Base-by-base conservation (phyloP, 2,888 invertebrate genomes). In the Nephrocerus scutellatus region DNA sequence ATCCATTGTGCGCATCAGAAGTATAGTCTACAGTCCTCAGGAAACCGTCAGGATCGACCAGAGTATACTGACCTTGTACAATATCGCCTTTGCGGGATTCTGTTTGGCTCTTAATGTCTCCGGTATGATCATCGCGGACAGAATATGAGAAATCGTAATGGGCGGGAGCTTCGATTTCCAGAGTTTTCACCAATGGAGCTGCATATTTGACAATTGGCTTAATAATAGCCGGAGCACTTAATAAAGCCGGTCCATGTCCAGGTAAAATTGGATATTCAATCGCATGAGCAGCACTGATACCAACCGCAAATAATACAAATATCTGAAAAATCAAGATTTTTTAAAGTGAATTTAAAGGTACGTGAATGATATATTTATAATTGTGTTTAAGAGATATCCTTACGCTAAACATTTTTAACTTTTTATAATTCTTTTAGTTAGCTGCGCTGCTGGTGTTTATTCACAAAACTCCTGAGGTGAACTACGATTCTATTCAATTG, bases 11-110 rank as follows among this genome's bases (percentile, higher is more conserved):
- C 18, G 69, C 65, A 57, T 74, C 74, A 29, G 74, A 72, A 30
- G 71, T 70, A 55, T 75, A 75, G 46, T 74, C 72, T 25, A 75
- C 74, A 30, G 67, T 71, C 43, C 74, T 67, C 46, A 69, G 66
- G 46, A 64, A 70, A 21, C 74, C 74, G 59, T 74, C 74, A 44
- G 74, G 57, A 53, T 74, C 74, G 45, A 74, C 58, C 29, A 74
- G 57, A 7, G 71, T 68, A 55, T 74, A 74, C 54, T 70, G 68
- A 10, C 74, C 74, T 35, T 73, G 70, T 13, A 74, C 72, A 42
- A 66, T 61, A 49, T 74, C 74, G 26, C 73, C 74, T 49, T 70
- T 66, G 36, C 74, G 70, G 3, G 70, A 62, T 59, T 74, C 74
- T 25, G 69, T 66, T 54, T 74, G 74, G 49, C 62, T 66, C 57